Evolutionary conservation across 1,140 invertebrate genomes (phyloP).

Genomic region (Helicoverpa armigera): DNA sequence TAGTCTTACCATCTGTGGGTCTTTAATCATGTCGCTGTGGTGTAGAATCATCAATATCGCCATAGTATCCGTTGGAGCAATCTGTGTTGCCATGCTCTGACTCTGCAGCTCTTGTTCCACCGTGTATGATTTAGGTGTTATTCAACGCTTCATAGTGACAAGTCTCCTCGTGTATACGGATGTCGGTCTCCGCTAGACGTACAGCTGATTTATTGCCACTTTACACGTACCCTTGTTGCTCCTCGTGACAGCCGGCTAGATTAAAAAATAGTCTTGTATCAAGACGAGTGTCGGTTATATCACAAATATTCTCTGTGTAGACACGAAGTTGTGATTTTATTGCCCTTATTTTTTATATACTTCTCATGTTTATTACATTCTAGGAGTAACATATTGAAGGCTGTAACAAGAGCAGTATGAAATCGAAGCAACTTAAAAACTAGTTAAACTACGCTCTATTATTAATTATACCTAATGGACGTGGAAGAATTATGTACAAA

Average conservation of each 20-base stretch:
- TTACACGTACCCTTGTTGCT: conserved; percentile 30
- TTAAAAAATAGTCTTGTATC: conserved; percentile 33
- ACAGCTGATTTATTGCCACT: conserved; percentile 34
- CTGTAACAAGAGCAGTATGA: not conserved
- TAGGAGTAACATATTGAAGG: too few species aligned
- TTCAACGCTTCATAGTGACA: conserved; percentile 5
- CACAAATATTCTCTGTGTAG: not conserved
- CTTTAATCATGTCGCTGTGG: conserved; percentile 10
- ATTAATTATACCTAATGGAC: conserved; percentile 1
- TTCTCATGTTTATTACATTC: too few species aligned
- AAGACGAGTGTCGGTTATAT: conserved; percentile 2
- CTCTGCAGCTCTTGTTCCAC: not conserved
- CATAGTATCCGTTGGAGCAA: not conserved
- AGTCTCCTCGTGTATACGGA: conserved; percentile 14
- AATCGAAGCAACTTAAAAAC: not conserved
- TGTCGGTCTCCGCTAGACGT: conserved; percentile 27
- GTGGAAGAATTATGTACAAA: not conserved
- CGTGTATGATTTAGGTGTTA: not conserved
- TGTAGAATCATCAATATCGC: not conserved
- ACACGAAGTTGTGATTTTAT: not conserved
- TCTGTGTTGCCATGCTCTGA: not conserved
- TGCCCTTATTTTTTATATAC: not conserved
- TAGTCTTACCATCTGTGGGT: conserved; percentile 22
- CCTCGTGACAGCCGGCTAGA: conserved; percentile 17
- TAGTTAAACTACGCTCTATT: not conserved